Evolutionary conservation across 1,140 invertebrate species (phyloP).

Genomic region (Maniola jurtina): DNA sequence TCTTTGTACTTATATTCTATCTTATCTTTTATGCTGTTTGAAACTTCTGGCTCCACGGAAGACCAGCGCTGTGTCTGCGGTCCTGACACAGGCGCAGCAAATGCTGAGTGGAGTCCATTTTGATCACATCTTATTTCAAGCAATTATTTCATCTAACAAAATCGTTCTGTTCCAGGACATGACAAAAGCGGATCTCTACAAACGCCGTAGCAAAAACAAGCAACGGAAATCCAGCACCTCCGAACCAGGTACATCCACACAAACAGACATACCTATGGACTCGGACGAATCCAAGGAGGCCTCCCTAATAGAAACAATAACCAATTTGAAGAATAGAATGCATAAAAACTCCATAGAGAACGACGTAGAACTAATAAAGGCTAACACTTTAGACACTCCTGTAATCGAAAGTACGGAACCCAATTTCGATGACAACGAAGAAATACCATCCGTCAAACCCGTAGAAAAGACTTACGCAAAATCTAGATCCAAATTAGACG

Average conservation of each 20-base stretch:
- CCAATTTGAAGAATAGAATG: constrained; percentile 62
- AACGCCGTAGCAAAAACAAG: constrained; percentile 66
- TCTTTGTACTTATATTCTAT: no score
- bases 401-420: constrained; percentile 47
- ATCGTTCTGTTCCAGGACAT: constrained; percentile 52
- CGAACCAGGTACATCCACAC: constrained; percentile 45
- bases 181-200: constrained; percentile 72
- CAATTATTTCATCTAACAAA: background rate
- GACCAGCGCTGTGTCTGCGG: no score
- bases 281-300: constrained; percentile 39
- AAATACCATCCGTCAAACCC: constrained; percentile 60
- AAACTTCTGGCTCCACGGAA: no score
- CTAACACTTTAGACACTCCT: constrained; percentile 61
- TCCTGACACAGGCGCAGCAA: no score
- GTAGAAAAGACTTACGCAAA: constrained; percentile 71
- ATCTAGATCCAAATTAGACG: constrained; percentile 65
- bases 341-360: constrained; percentile 67
- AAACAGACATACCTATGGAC: constrained; percentile 31
- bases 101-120: no score
- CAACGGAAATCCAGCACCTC: constrained; percentile 48
- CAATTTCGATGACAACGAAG: constrained; percentile 51
- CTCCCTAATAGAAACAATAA: constrained; percentile 56
- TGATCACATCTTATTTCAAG: no score
- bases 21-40: background rate
- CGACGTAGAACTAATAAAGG: constrained; percentile 65